Base-by-base conservation (phyloP, 2,888 invertebrate species). In the Andrena haemorrhoa region DNA sequence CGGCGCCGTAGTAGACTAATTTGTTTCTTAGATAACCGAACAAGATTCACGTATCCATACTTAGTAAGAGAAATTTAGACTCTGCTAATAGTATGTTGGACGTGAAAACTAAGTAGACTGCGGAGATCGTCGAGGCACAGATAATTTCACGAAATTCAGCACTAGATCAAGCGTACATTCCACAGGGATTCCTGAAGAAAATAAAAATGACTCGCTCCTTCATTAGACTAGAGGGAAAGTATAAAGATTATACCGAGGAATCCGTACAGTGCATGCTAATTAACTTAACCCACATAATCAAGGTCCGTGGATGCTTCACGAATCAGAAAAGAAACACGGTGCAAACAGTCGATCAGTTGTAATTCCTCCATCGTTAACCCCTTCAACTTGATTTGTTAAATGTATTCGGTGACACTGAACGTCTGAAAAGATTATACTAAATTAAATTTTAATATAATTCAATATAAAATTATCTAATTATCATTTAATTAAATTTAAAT, bases 1-100 rank as follows among this genome's bases (percentile, higher is more conserved):
- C 79, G 75, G 72, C 75, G 69, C 58, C 53, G 56, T 26, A 33
- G 31, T 61, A 20, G 68, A 79, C 66, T 58, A 31, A 31, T 53
- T 41, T 51, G 16, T 53, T 47, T 58, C 33, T 73, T 26, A 58
- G 35, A 49, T 61, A 31, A 26, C 61, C 29, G n/a, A 75, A 47
- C 29, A 26, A 3, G 10, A n/a, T 6, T 33, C 20, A 4, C 20
- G 7, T 49, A 7, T 26, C 35, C 5, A 41, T 41, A 41, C 12
- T 41, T 41, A 1, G 16, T 41, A 41, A 41, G 41, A 41, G 41
- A 41, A 41, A 41, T 41, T 41, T 16, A 41, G 41, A 41, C 41
- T 12, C 41, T 16, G 41, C 4, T 41, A 41, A 41, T 16, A 41
- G 41, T 41, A 1, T 0, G 4, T 56, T 23, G 23, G 8, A 56